phyloP scores from a whole-genome alignment of 2,113 vertebrate genomes.

The Willisornis vidua region DNA sequence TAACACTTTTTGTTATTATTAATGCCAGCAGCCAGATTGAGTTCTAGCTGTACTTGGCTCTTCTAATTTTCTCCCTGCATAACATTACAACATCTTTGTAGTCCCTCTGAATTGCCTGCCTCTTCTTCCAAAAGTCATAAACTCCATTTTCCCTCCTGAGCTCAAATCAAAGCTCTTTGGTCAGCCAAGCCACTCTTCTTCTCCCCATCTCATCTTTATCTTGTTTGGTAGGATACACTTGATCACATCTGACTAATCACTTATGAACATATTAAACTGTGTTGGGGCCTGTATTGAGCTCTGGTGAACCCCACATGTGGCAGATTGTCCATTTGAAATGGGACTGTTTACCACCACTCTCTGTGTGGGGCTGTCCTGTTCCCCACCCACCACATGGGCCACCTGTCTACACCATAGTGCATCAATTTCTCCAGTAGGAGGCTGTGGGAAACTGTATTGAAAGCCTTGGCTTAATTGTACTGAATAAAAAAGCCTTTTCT shows the following conservation, averaged over 20 bases:
- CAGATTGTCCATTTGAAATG: neutral
- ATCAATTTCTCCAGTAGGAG: neutral
- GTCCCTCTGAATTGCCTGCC: neutral
- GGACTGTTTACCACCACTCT: rapidly evolving
- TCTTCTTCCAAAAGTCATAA: neutral
- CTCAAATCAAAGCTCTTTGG: neutral
- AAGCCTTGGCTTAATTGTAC: neutral
- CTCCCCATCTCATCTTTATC: neutral
- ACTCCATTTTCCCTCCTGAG: neutral
- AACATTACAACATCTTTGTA: neutral
- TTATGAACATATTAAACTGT: neutral
- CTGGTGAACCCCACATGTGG: neutral
- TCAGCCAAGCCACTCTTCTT: neutral
- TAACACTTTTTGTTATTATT: neutral
- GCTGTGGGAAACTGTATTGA: neutral
- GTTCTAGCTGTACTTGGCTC: neutral
- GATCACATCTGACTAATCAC: rapidly evolving
- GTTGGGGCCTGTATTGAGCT: neutral
- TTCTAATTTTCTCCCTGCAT: neutral
- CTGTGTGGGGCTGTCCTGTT: neutral
- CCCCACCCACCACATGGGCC: neutral
- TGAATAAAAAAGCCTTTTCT: conserved; percentile 43
- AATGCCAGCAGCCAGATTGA: neutral
- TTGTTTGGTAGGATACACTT: neutral
- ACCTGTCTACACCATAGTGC: neutral